Evolutionary conservation across 2,888 invertebrate genomes (phyloP), one percentile per base, ranked within the genome.

Genomic region (Ectropis crepuscularia): DNA sequence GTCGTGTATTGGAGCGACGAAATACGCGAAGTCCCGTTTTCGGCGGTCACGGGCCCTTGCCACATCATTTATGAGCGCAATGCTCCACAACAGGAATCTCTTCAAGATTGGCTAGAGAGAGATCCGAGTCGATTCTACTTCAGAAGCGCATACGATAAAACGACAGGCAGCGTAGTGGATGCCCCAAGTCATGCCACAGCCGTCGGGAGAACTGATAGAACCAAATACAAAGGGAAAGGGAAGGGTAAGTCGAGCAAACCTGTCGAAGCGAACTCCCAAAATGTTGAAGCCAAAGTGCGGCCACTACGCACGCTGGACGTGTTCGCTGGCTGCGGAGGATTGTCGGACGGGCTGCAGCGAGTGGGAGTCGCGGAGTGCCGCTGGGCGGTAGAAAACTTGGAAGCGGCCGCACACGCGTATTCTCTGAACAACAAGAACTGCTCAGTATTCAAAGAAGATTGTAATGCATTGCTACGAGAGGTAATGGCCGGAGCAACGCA

Each of bases 251-350:
- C 93, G 0, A 93, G 90, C 50, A 93, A 92, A 69, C 81, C 76
- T 0, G 70, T 53, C 1, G 83, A 79, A 59, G 57, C 68, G 59
- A 77, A 70, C 67, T 81, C 61, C 28, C 66, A 70, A 80, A 85
- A 67, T 60, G 61, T 65, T 5, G 81, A 80, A 8, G 66, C 74
- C 9, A 79, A 92, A 38, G 72, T 93, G 0, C 82, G 86, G 59
- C 95, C 95, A 39, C 79, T 98, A 61, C 89, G 93, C 69, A 95
- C 95, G 45, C 87, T 98, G 74, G 97, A 97, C 79, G 95, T 97
- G 37, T 98, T 98, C 84, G 96, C 97, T 67, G 97, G 97, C 0
- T 97, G 97, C 84, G 97, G 97, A 47, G 97, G 97, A 16, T 83
- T 97, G 47, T 96, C 97, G 0, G 95, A 96, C 74, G 96, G 96